These are phyloP conservation scores for Pedicia rivosa DNA, from an alignment of 2,888 invertebrate species.

Conservation along the genomic window DNA sequence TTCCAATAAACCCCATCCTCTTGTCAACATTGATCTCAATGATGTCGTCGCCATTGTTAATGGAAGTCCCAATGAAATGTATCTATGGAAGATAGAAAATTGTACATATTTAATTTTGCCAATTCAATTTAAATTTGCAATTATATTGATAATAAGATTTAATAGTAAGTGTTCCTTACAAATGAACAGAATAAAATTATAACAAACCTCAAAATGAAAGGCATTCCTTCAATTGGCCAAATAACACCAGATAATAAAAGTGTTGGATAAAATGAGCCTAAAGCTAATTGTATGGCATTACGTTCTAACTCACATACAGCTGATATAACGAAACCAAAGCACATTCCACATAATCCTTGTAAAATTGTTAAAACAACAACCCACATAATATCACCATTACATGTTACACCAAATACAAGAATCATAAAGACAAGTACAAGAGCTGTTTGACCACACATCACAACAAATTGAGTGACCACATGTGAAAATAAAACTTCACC, in stretches of 20 bases:
- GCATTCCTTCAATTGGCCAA: conserved; percentile 96
- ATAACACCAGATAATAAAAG: conserved; percentile 84
- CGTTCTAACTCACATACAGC: conserved; percentile 82
- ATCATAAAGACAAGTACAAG: conserved; percentile 86
- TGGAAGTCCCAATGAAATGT: conserved; percentile 70
- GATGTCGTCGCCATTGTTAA: conserved; percentile 87
- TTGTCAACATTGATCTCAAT: conserved; percentile 67
- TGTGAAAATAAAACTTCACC: conserved; percentile 87
- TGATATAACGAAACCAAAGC: conserved; percentile 88
- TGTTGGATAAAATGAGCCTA: conserved; percentile 91
- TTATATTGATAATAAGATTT: not conserved
- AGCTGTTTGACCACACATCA: conserved; percentile 87
- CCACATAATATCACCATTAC: conserved; percentile 71
- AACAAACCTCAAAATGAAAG: conserved; percentile 47
- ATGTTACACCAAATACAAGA: conserved; percentile 75
- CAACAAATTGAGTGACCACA: conserved; percentile 85
- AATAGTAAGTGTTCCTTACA: not conserved
- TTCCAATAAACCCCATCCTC: conserved; percentile 73
- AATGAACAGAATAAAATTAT: not conserved
- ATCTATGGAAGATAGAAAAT: too few species aligned
- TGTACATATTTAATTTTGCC: too few species aligned
- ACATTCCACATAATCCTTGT: conserved; percentile 92
- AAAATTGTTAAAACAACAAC: conserved; percentile 74
- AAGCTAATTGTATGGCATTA: conserved; percentile 81
- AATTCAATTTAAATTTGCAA: not conserved